Evolutionary conservation across 1,140 invertebrate species (phyloP).

Genomic region (Oryctes rhinoceros): DNA sequence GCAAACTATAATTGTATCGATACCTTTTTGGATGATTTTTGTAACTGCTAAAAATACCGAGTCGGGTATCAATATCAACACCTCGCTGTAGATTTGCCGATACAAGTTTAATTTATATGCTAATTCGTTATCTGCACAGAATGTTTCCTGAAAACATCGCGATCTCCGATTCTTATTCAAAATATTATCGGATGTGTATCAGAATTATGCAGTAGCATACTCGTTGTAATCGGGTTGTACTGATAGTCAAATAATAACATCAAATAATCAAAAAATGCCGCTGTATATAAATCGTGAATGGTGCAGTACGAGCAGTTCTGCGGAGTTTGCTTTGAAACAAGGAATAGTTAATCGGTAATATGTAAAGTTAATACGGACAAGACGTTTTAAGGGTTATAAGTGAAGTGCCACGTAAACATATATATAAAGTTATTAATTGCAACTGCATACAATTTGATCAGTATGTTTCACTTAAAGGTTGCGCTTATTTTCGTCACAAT

Average conservation of each 20-base stretch:
- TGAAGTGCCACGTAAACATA: too few species aligned
- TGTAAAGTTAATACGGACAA: too few species aligned
- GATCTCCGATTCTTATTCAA: neutral
- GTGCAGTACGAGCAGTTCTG: neutral
- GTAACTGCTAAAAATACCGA: neutral
- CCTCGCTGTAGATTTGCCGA: neutral
- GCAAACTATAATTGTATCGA: neutral
- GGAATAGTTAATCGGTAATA: too few species aligned
- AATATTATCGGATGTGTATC: neutral
- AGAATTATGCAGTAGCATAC: neutral
- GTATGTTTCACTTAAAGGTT: neutral
- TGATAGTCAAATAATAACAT: neutral
- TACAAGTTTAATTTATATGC: constrained; percentile 16
- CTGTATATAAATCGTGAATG: neutral
- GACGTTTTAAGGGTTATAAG: too few species aligned
- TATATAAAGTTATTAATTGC: too few species aligned
- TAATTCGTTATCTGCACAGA: constrained; percentile 7
- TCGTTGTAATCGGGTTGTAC: neutral
- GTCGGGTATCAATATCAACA: neutral
- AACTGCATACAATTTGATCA: neutral
- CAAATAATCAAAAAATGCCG: neutral
- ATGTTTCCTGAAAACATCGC: constrained; percentile 9
- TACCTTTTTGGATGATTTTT: neutral
- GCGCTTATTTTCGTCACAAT: neutral
- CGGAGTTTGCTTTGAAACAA: too few species aligned